Evolutionary conservation across 2,113 vertebrate species (phyloP), one percentile per base, ranked within the genome.

Genomic region (Isichthys henryi): DNA sequence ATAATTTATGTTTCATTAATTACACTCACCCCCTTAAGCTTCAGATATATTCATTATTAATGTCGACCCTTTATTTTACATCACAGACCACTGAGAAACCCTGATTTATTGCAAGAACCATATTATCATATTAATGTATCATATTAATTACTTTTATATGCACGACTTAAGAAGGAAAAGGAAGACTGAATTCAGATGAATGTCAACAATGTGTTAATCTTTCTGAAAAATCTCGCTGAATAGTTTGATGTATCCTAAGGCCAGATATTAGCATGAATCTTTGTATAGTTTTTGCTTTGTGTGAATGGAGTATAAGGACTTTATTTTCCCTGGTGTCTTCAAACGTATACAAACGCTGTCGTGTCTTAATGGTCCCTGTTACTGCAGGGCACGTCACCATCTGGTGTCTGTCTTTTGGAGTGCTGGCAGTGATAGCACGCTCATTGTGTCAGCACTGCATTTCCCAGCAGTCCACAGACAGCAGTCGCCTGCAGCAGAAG

Each of bases 31-130:
- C 74, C 74, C 74, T 80, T 80, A 86, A 50, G 83, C 82, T 85
- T 85, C 82, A 85, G 82, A 85, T 49, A 85, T 48, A 21, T 85
- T 45, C n/a, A 86, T 86, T 86, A 62, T 88, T 58, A 39, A 80
- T 80, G 74, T 66, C 43, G 53, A 35, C 23, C 11, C 87, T 87
- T 87, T 66, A 62, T 66, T 88, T 50, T 50, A 86, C 23, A 52
- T 86, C 48, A 85, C n/a, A 87, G 86, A 39, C 86, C 52, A 31
- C 46, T 84, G 35, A 86, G 48, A 86, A 86, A 27, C 83, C 21
- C n/a, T 86, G 45, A 86, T 50, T 86, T 86, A 80, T 85, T 27
- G 23, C 31, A 86, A 48, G 45, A 50, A 17, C 23, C 83, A 86
- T 31, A 49, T 86, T 86, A 86, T 86, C 48, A 86, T 86, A 50